Conservation (phyloP, 2,113 vertebrate genomes). For the Coracopsis vasa region DNA sequence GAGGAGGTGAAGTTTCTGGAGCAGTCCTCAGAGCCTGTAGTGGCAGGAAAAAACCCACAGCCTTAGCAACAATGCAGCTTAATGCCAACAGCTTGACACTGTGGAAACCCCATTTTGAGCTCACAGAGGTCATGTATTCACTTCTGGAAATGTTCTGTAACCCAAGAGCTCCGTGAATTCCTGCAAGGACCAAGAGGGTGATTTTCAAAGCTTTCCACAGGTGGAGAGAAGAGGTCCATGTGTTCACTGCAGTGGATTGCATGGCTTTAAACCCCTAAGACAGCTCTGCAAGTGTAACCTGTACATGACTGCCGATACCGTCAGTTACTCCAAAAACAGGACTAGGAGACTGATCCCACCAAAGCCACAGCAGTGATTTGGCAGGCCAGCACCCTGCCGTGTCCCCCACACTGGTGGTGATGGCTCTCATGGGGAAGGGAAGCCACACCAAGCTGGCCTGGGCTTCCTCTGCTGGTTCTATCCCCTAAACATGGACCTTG, state of each 20-base stretch:
- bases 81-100: background rate
- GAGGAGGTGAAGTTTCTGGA: conserved; percentile 93
- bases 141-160: background rate
- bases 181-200: background rate
- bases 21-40: conserved; percentile 94
- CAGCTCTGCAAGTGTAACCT: background rate
- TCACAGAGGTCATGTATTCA: background rate
- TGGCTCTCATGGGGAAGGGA: background rate
- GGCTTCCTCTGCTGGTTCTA: background rate
- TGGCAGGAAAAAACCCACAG: background rate
- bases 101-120: conserved; percentile 7
- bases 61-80: background rate
- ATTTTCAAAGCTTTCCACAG: background rate
- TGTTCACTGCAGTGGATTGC: background rate
- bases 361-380: background rate
- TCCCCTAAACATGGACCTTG: background rate
- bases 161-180: background rate
- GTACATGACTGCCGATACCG: background rate
- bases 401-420: rapidly evolving
- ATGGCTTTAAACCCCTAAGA: background rate
- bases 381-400: background rate
- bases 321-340: background rate
- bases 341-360: background rate
- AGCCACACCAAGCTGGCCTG: background rate
- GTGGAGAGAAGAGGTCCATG: background rate